Conservation (phyloP, 1,140 invertebrate species). For the Drosophila nikananu region DNA sequence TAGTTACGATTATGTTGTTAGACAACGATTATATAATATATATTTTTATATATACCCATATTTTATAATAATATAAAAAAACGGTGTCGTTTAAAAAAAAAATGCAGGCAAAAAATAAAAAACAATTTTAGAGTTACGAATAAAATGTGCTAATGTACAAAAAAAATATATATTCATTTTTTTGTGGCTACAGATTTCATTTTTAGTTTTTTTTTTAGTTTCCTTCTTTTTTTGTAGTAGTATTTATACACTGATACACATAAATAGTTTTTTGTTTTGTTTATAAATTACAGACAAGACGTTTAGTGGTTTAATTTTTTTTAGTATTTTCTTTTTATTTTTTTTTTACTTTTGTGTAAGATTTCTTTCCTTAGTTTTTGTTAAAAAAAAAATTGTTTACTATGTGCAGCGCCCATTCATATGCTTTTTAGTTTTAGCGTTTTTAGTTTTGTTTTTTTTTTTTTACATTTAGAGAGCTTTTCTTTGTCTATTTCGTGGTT, state of each 20-base stretch:
- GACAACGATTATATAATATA: conserved; percentile 78
- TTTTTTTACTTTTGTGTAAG: conserved; percentile 23
- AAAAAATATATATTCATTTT: conserved; percentile 44
- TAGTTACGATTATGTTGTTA: conserved; percentile 82
- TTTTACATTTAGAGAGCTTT: conserved; percentile 70
- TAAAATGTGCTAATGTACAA: conserved; percentile 79
- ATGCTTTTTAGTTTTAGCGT: conserved; percentile 23
- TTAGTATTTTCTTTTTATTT: conserved; percentile 15
- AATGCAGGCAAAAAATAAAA: conserved; percentile 54
- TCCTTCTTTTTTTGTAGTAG: conserved; percentile 42
- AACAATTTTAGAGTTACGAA: conserved; percentile 46
- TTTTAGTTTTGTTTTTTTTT: conserved; percentile 20
- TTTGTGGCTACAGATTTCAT: conserved; percentile 54
- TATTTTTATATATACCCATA: conserved; percentile 48
- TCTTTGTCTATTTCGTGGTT: conserved; percentile 48
- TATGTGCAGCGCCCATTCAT: conserved; percentile 78
- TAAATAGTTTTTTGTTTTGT: conserved; percentile 54
- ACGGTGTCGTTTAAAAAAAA: conserved; percentile 48
- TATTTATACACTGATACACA: conserved; percentile 68
- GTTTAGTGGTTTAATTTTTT: conserved; percentile 64
- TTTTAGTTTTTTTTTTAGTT: conserved; percentile 5
- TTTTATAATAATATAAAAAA: conserved; percentile 59
- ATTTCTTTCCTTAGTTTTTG: conserved; percentile 10
- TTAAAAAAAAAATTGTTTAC: conserved; percentile 65
- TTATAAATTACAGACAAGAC: conserved; percentile 77